These are phyloP conservation scores for Mobula hypostoma DNA, from an alignment of 2,113 vertebrate species.

Conservation along the genomic window DNA sequence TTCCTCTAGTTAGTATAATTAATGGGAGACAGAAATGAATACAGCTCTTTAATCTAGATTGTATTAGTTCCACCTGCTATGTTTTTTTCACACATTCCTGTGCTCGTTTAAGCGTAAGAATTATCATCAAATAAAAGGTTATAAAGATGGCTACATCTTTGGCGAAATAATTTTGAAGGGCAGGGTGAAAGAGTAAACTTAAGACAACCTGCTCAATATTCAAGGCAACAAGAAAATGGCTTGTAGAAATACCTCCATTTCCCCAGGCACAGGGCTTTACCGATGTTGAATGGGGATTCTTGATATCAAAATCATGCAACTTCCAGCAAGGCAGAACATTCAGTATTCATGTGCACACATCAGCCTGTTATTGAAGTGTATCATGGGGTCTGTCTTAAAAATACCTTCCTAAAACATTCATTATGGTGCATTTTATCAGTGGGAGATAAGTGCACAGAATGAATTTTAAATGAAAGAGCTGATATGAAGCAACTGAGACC, in stretches of 20 bases:
- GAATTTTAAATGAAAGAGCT: neutral
- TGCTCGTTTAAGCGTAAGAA: neutral
- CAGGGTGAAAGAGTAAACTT: neutral
- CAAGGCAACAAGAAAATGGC: neutral
- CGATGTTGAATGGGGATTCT: neutral
- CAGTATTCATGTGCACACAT: neutral
- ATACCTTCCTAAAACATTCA: neutral
- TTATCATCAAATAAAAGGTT: neutral
- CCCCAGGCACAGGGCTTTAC: neutral
- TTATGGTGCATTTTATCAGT: neutral
- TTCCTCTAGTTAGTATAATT: neutral
- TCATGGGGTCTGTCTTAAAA: neutral
- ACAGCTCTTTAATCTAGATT: neutral
- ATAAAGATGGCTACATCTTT: neutral
- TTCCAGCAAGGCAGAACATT: neutral
- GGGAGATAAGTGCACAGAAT: neutral
- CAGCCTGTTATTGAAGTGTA: neutral
- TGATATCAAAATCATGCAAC: neutral
- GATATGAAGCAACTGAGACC: neutral
- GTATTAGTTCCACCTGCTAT: neutral
- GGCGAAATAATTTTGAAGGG: neutral
- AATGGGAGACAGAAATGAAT: neutral
- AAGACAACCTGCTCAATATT: neutral
- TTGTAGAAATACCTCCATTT: neutral
- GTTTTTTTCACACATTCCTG: neutral